Base-by-base conservation (phyloP, 2,888 invertebrate species). In the Eupithecia exiguata region DNA sequence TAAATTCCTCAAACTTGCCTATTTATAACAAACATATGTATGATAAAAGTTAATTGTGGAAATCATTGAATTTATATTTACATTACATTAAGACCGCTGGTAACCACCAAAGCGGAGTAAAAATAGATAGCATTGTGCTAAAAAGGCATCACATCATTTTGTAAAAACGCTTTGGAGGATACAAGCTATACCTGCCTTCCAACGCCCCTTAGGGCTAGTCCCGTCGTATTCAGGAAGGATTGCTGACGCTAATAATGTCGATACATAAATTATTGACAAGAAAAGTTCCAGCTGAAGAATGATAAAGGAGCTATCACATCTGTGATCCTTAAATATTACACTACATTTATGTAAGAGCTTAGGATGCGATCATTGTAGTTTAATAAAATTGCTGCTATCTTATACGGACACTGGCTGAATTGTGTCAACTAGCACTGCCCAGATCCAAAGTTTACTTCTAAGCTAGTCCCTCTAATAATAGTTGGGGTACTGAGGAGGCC, bases 401-500 rank as follows among this genome's bases (percentile, higher is more conserved):
- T n/a, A 53, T 21, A n/a, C 12, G 12, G 5, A 21, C 5, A 30
- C 61, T 30, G 61, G 61, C 61, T 30, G 61, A 30, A 30, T 61
- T 30, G 16, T 61, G 25, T 30, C 61, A 30, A 12, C 25, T 46
- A n/a, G 46, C 46, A n/a, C n/a, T 18, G 30, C 30, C 25, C 61
- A 25, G 30, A 21, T 61, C 25, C 25, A 16, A 25, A 7, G 49
- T n/a, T 49, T 53, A 21, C 46, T 46, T n/a, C n/a, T 18, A 18
- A 18, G 21, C n/a, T n/a, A 46, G 46, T 7, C 46, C 21, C n/a
- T 53, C 21, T 90, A 94, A 84, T 94, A 95, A 83, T 95, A 95
- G 84, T 94, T 94, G 71, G 92, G 91, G 83, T 94, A 94, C 80
- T 94, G 93, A 35, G 91, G 93, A 38, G 91, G 91, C 94, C 94